Evolutionary conservation across 2,797 vertebrate genomes (phyloP).

Genomic region (Notolepis coatsorum): DNA sequence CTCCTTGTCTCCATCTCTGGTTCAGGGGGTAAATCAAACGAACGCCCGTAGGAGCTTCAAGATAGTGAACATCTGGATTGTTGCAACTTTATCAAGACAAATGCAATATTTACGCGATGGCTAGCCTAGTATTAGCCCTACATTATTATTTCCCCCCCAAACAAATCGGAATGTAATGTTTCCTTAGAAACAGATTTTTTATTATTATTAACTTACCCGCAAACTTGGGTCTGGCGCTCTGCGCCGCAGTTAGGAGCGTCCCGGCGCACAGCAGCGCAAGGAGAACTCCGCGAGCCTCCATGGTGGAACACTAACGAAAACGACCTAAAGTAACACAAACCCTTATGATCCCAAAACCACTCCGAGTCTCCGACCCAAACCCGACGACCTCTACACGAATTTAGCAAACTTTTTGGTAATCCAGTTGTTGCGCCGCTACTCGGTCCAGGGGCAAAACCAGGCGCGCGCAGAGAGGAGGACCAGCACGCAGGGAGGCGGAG

Average conservation of each 20-base stretch:
- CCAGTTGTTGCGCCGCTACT: slow-evolving; percentile 55
- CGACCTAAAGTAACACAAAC: neutral
- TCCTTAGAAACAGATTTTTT: no score
- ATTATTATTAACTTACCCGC: slow-evolving; percentile 74
- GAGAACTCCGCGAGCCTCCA: slow-evolving; percentile 69
- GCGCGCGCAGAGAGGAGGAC: slow-evolving; percentile 71
- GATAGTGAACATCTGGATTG: slow-evolving; percentile 32
- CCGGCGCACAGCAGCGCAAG: slow-evolving; percentile 70
- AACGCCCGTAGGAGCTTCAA: neutral
- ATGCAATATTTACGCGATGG: neutral
- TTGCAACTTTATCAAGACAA: neutral
- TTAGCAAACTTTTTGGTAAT: slow-evolving; percentile 51
- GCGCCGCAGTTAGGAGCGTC: slow-evolving; percentile 54
- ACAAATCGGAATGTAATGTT: no score
- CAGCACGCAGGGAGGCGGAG: slow-evolving; percentile 43
- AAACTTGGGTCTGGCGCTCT: slow-evolving; percentile 33
- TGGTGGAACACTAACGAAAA: slow-evolving; percentile 34
- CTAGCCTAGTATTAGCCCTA: neutral
- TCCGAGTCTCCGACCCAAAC: slow-evolving; percentile 22
- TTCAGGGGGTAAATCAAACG: neutral
- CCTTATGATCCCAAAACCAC: neutral
- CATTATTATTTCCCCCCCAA: no score
- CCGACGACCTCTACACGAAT: slow-evolving; percentile 23
- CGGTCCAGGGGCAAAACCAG: slow-evolving; percentile 54
- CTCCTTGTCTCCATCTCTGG: neutral